These are phyloP conservation scores for Lepidochitona cinerea DNA, from an alignment of 2,888 invertebrate genomes.

Conservation along the genomic window DNA sequence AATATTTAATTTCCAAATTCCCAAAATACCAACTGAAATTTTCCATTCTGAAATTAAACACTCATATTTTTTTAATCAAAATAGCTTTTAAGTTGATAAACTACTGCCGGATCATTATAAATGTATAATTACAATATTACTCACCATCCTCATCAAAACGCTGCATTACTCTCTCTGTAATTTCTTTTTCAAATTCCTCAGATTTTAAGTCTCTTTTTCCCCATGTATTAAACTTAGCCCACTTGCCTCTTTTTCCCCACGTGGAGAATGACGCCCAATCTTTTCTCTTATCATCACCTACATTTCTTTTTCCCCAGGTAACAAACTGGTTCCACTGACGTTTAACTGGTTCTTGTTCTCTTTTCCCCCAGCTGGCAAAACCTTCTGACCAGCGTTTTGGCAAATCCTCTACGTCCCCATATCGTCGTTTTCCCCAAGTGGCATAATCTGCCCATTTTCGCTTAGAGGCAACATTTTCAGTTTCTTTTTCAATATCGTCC, in stretches of 20 bases:
- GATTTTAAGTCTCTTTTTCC: background rate
- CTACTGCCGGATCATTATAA: too few species aligned
- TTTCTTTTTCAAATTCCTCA: background rate
- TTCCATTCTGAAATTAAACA: too few species aligned
- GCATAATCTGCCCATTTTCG: background rate
- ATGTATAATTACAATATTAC: background rate
- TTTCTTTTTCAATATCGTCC: background rate
- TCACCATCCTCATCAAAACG: background rate
- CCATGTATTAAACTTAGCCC: background rate
- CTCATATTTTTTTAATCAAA: too few species aligned
- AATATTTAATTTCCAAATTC: too few species aligned
- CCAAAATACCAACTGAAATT: too few species aligned
- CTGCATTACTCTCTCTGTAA: background rate
- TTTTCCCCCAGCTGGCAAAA: background rate
- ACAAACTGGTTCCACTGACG: conserved; percentile 5
- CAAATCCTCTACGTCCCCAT: background rate
- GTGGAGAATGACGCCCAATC: background rate
- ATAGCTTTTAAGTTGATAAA: too few species aligned
- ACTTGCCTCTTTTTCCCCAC: background rate
- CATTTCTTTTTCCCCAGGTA: background rate
- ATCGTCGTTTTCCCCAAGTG: background rate
- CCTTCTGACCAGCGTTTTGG: background rate
- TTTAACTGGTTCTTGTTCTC: background rate
- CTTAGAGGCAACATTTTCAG: background rate
- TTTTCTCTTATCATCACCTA: background rate